Base-by-base conservation (phyloP, 2,797 vertebrate genomes). In the Atherinosoma microstoma region DNA sequence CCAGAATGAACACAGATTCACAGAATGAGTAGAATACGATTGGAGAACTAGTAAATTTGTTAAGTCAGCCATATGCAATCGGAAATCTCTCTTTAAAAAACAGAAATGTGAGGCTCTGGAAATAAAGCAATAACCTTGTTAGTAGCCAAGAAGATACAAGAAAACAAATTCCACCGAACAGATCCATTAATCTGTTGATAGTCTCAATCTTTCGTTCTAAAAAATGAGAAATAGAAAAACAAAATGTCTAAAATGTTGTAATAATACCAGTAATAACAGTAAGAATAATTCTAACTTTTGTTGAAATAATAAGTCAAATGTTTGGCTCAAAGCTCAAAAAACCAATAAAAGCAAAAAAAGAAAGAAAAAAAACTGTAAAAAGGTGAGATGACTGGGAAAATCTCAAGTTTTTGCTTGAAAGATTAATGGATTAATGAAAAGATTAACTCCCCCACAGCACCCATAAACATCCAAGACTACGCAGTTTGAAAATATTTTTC, bases 401-500 rank as follows among this genome's bases (percentile, higher is more conserved):
- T 32, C 36, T 5, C 3, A 32, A 4, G 9, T 27, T 64, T 58
- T 45, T 35, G 4, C 20, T 13, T 22, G 5, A 15, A 54, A 35
- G 32, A 67, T 38, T 16, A 67, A 1, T 32, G 30, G 30, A 32
- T 32, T n/a, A 27, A 32, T 16, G 13, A 67, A 53, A 30, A 36
- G 0, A 58, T 54, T 29, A 54, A 54, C 24, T 6, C n/a, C 16
- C 6, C 15, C 30, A 45, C 15, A 29, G 35, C 27, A 67, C 15
- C 38, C 12, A 63, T 6, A 64, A 0, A 36, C 18, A 35, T 30
- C 24, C 10, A 32, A 47, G 70, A 79, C 77, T 73, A 68, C 4
- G 32, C 1, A 53, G 74, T 59, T 70, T 58, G 67, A 24, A 69
- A 49, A 47, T 58, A 60, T 57, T 24, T 58, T 58, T 47, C 80